phyloP scores from a whole-genome alignment of 2,113 vertebrate genomes.

The Amphiprion ocellaris region DNA sequence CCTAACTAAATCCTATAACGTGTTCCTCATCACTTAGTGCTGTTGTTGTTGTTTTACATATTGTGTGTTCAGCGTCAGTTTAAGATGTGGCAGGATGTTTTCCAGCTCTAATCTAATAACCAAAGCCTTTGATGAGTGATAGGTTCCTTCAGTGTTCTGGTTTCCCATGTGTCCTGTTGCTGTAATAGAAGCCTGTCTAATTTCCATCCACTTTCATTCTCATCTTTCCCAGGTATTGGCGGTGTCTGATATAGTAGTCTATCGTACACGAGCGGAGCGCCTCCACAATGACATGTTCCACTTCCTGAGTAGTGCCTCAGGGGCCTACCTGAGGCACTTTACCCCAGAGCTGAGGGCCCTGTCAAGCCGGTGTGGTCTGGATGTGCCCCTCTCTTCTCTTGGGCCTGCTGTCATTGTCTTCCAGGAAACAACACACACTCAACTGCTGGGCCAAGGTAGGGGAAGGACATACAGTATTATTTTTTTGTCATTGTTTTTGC shows the following conservation, averaged over 20 bases:
- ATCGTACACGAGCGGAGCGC: slow-evolving; percentile 88
- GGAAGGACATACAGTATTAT: not conserved
- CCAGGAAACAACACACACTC: slow-evolving; percentile 88
- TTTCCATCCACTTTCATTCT: not conserved
- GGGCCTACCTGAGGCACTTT: slow-evolving; percentile 88
- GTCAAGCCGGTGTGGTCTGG: slow-evolving; percentile 85
- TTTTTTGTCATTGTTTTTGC: too few species aligned
- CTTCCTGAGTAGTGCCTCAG: slow-evolving; percentile 87
- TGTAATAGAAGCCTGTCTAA: not conserved
- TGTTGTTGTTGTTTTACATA: not conserved
- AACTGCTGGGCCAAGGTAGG: slow-evolving; percentile 85
- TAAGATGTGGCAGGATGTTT: not conserved
- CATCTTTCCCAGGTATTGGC: slow-evolving; percentile 81
- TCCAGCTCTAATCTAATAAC: not conserved
- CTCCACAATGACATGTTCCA: slow-evolving; percentile 90
- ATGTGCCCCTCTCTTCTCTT: slow-evolving; percentile 87
- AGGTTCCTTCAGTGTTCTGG: not conserved
- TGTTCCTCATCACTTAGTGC: not conserved
- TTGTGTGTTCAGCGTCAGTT: not conserved
- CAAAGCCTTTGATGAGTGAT: not conserved
- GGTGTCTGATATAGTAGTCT: slow-evolving; percentile 86
- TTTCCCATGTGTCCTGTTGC: not conserved
- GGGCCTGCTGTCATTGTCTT: slow-evolving; percentile 86
- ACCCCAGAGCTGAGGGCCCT: slow-evolving; percentile 85
- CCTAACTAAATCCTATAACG: not conserved